Evolutionary conservation across 2,888 invertebrate species (phyloP), one percentile per base, ranked within the genome.

Genomic region (Cosmopolites sordidus): DNA sequence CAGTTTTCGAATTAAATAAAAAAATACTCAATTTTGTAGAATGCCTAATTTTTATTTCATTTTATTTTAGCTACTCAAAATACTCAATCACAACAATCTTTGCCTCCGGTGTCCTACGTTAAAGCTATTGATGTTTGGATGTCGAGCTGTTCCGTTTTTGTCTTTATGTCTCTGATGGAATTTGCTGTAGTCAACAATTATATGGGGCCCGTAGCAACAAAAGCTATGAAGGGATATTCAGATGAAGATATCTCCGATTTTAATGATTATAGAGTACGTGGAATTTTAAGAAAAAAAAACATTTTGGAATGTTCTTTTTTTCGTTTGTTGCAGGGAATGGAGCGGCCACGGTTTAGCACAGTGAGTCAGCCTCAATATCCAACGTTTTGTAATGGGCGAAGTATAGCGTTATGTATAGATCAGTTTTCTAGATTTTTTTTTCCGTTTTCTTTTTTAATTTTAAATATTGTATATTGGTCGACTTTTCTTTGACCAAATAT

Each of bases 81-180:
- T 73, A 92, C 92, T 0, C 92, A 92, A 68, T 92, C 92, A 0
- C 92, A 92, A 69, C 88, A 92, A 66, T 89, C 86, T 12, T 76
- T 93, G 60, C 93, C 92, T 0, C 91, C 92, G 0, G 93, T 93
- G 0, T 92, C 92, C 0, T 93, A 93, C 72, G 91, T 93, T 1
- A 93, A 93, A 74, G 92, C 92, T 0, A 92, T 93, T 47, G 93
- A 92, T 70, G 87, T 91, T 0, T 92, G 90, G 90, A 92, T 91
- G 92, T 92, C 90, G 0, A 90, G 89, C 1, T 92, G 91, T 70
- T 91, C 92, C 1, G 89, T 92, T 12, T 92, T 92, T 73, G 92
- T 92, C n/a, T 92, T 92, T 70, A 80, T 92, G 48, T 91, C 91
- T 0, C 78, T 91, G 22, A 91, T 92, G 83, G 92, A 92, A 75